Conservation (phyloP, 2,797 vertebrate genomes). For the Phylloscopus collybita region DNA sequence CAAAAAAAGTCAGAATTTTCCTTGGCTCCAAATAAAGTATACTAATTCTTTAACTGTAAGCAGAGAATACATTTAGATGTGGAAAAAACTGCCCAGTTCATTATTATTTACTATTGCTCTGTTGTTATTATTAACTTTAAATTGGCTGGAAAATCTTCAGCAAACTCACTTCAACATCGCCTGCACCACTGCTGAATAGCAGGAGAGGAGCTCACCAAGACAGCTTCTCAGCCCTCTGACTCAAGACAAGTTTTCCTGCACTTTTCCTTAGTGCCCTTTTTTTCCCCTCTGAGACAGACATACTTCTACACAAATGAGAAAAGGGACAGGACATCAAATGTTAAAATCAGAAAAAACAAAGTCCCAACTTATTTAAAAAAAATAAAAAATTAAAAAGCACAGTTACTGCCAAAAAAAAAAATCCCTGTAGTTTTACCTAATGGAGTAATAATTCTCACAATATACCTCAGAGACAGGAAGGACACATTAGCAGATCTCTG, state of each 20-base stretch:
- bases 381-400: neutral
- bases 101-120: neutral
- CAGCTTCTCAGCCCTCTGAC: neutral
- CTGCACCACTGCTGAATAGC: neutral
- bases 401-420: neutral
- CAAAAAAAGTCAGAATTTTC: neutral
- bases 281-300: neutral
- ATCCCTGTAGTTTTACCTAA: neutral
- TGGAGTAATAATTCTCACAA: neutral
- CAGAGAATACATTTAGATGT: neutral
- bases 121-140: neutral
- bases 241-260: neutral
- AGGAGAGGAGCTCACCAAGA: neutral
- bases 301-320: neutral
- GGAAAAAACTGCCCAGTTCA: neutral
- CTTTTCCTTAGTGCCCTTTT: neutral
- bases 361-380: neutral
- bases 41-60: neutral
- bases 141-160: neutral
- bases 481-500: conserved; percentile 23
- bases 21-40: neutral
- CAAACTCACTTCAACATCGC: neutral
- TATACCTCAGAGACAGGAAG: conserved; percentile 5
- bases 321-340: neutral
- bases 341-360: neutral